Conservation (phyloP, 1,140 invertebrate species). For the Conopomorpha cramerella region DNA sequence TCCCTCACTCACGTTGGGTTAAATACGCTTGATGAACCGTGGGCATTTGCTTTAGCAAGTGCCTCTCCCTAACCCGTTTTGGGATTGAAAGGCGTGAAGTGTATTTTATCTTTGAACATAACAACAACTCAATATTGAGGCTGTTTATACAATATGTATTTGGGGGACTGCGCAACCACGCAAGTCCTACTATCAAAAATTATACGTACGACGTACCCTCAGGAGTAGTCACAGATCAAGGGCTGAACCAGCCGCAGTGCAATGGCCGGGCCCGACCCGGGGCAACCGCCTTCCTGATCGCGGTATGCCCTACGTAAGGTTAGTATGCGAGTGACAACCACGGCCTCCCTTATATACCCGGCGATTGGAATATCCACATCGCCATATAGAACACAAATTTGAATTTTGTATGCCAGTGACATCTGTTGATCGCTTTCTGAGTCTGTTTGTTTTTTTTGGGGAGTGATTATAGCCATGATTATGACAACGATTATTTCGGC, state of each 20-base stretch:
- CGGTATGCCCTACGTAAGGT: slow-evolving; percentile 61
- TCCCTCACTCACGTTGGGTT: too few relatives aligned
- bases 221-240: slow-evolving; percentile 39
- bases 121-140: too few relatives aligned
- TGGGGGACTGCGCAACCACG: slow-evolving; percentile 40
- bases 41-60: too few relatives aligned
- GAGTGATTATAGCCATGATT: too few relatives aligned
- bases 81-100: too few relatives aligned
- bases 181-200: slow-evolving; percentile 61
- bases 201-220: slow-evolving; percentile 48
- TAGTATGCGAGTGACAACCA: slow-evolving; percentile 34
- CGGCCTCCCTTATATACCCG: slow-evolving; percentile 17
- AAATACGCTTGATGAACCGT: too few relatives aligned
- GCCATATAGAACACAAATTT: too few relatives aligned
- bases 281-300: slow-evolving; percentile 62
- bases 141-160: not conserved
- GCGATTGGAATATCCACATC: slow-evolving; percentile 16
- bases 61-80: too few relatives aligned
- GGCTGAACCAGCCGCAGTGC: slow-evolving; percentile 35
- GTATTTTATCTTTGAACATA: too few relatives aligned
- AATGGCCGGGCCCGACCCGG: slow-evolving; percentile 42
- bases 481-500: too few relatives aligned
- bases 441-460: too few relatives aligned
- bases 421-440: too few relatives aligned
- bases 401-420: slow-evolving; percentile 23